Evolutionary conservation across 2,797 vertebrate genomes (phyloP).

Genomic region (Epinephelus malabaricus): DNA sequence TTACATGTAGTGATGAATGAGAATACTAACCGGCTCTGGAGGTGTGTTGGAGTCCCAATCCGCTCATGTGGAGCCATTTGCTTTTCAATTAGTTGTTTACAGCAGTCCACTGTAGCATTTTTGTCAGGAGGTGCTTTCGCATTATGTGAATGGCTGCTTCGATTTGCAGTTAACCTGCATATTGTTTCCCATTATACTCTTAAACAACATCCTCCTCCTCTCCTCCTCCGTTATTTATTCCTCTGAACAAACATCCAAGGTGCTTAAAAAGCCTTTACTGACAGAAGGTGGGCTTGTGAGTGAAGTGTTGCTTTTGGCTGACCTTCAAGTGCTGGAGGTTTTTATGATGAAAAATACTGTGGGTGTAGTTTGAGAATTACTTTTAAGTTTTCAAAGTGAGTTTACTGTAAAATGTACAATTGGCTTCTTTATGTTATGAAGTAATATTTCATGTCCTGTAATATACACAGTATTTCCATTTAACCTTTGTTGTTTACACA

Average conservation of each 20-base stretch:
- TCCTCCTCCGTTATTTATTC: not conserved
- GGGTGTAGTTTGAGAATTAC: not conserved
- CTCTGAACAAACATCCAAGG: conserved; percentile 10
- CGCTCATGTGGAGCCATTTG: conserved; percentile 5
- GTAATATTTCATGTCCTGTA: not conserved
- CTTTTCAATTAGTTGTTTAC: not conserved
- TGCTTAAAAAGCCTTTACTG: not conserved
- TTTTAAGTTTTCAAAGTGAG: not conserved
- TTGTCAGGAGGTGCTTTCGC: not conserved
- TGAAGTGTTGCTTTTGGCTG: conserved; percentile 9
- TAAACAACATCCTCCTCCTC: conserved; percentile 5
- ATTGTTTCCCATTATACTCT: not conserved
- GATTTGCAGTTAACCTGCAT: conserved; percentile 12
- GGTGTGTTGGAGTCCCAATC: conserved; percentile 1
- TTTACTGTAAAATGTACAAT: conserved; percentile 6
- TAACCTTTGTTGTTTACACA: not conserved
- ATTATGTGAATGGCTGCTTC: not conserved
- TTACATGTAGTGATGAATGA: conserved; percentile 2
- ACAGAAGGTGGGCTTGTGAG: conserved; percentile 17
- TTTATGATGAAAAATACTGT: not conserved
- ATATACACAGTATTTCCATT: not conserved
- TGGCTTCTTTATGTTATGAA: not conserved
- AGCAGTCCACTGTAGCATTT: not conserved
- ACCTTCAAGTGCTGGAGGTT: conserved; percentile 13
- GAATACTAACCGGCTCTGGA: not conserved